Conservation (phyloP, 2,888 invertebrate species). For the Lydus trimaculatus region DNA sequence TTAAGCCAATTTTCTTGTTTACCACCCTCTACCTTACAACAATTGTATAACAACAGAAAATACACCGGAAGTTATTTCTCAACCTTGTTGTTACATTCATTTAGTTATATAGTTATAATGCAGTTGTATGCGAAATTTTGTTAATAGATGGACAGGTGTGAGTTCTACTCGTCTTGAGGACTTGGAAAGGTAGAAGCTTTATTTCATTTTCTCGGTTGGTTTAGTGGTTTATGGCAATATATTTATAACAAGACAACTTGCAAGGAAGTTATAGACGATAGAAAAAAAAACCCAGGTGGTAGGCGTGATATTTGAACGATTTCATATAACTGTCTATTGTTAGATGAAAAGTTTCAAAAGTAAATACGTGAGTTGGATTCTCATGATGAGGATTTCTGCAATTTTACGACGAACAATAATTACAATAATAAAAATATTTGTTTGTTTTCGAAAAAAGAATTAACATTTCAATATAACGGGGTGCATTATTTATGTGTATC, state of each 20-base stretch:
- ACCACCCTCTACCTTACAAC: neutral
- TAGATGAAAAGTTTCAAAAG: neutral
- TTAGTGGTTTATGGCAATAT: conserved; percentile 8
- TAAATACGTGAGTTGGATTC: neutral
- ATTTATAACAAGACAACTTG: conserved; percentile 7
- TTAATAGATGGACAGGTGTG: conserved; percentile 9
- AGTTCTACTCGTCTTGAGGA: conserved; percentile 1
- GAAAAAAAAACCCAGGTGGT: conserved; percentile 52
- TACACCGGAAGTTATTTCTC: conserved; percentile 11
- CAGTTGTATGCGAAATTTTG: conserved; percentile 10
- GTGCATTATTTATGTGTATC: neutral
- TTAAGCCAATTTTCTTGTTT: conserved; percentile 11
- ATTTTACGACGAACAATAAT: conserved; percentile 7
- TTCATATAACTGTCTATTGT: conserved; percentile 12
- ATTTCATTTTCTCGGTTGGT: conserved; percentile 6
- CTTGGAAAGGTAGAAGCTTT: neutral
- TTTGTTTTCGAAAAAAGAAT: neutral
- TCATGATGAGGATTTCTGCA: neutral
- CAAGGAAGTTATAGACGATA: conserved; percentile 15
- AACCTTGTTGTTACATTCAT: conserved; percentile 6
- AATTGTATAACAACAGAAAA: neutral
- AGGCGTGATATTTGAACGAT: conserved; percentile 54
- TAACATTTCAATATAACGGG: neutral
- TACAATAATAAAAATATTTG: neutral
- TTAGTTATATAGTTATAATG: conserved; percentile 1